These are phyloP conservation scores for Gymnarchus niloticus DNA, from an alignment of 2,113 vertebrate genomes.

Conservation along the genomic window DNA sequence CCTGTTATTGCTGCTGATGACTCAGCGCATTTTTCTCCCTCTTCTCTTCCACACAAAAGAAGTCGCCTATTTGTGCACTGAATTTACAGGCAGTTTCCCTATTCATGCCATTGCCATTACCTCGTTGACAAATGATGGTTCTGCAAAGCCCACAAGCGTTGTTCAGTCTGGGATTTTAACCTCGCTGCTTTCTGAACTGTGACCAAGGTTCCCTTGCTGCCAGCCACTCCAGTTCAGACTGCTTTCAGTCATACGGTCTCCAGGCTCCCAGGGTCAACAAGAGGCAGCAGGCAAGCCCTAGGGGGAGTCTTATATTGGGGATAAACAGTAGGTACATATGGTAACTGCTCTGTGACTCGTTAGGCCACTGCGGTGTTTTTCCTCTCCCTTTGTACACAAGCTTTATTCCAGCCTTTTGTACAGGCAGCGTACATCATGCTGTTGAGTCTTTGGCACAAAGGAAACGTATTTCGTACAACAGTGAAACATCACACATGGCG, in stretches of 20 bases:
- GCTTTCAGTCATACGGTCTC: neutral
- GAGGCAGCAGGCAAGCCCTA: neutral
- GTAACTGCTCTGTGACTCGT: conserved; percentile 23
- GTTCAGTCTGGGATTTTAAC: conserved; percentile 13
- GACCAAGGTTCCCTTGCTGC: neutral
- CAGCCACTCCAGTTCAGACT: neutral
- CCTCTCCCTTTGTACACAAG: conserved; percentile 18
- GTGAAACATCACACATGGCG: neutral
- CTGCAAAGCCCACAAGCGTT: neutral
- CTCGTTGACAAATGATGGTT: neutral
- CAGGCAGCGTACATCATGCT: conserved; percentile 20
- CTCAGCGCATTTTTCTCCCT: neutral
- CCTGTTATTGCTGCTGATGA: neutral
- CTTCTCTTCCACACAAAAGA: conserved; percentile 13
- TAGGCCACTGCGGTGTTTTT: conserved; percentile 16
- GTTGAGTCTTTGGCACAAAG: conserved; percentile 30
- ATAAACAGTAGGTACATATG: conserved; percentile 28
- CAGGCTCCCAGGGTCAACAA: conserved; percentile 8
- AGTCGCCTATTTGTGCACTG: conserved; percentile 1
- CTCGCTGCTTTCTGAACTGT: neutral
- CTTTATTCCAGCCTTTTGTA: conserved; percentile 19
- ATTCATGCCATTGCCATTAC: neutral
- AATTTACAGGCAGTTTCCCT: neutral
- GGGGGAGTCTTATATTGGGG: conserved; percentile 17
- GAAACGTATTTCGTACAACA: conserved; percentile 19